Conservation (phyloP, 2,888 invertebrate genomes). For the Platynereis dumerilii region DNA sequence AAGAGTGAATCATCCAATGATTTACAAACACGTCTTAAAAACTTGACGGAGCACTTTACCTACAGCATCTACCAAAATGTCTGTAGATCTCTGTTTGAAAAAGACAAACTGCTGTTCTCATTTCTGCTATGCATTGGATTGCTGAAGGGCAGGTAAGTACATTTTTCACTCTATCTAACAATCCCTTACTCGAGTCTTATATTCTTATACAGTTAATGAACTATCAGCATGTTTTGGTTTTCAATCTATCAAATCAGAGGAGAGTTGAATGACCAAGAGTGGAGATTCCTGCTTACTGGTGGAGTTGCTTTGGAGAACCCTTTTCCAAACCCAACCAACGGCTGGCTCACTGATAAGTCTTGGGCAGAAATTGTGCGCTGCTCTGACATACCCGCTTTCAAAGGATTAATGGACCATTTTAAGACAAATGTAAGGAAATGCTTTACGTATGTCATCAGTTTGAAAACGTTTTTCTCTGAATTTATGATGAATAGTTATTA, state of each 20-base stretch:
- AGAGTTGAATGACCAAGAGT: constrained; percentile 73
- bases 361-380: constrained; percentile 85
- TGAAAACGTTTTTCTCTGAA: neutral
- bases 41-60: constrained; percentile 64
- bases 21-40: constrained; percentile 64
- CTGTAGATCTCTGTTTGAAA: constrained; percentile 65
- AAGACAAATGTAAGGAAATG: constrained; percentile 51
- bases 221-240: no score
- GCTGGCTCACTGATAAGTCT: constrained; percentile 84
- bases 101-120: constrained; percentile 63
- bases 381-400: constrained; percentile 64
- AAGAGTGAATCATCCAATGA: constrained; percentile 75
- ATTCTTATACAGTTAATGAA: no score
- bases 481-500: no score
- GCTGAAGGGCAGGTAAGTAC: constrained; percentile 56
- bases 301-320: constrained; percentile 83
- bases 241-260: no score
- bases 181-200: no score
- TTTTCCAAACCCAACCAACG: constrained; percentile 78
- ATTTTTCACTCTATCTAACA: neutral
- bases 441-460: neutral
- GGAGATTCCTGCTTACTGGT: constrained; percentile 85
- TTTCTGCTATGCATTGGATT: constrained; percentile 62
- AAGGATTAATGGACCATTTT: constrained; percentile 60
- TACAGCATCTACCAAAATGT: constrained; percentile 69